A percentile compares a stretch with the other conserved stretches of the same genome.
Conservation (phyloP, 2,797 vertebrate species). For the Pipistrellus nathusii region DNA sequence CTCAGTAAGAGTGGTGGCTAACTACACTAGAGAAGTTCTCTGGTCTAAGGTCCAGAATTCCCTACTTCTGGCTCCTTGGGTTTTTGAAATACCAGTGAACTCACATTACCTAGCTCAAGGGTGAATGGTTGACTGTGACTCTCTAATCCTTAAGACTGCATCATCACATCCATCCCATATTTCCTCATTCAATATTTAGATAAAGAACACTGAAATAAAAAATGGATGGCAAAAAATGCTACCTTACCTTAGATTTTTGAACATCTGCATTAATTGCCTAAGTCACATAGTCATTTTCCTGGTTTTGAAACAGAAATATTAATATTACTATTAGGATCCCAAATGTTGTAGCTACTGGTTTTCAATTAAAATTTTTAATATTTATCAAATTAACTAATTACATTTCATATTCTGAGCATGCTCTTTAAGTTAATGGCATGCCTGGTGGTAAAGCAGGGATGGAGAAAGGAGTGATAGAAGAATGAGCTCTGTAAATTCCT, state of each 20-base stretch:
- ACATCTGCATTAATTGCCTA: slow-evolving; percentile 36
- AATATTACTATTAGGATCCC: slow-evolving; percentile 26
- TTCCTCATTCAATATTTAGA: slow-evolving; percentile 36
- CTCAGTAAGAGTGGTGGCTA: background rate
- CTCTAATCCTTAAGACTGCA: slow-evolving; percentile 34
- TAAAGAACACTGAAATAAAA: slow-evolving; percentile 17
- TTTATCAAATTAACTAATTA: slow-evolving; percentile 49
- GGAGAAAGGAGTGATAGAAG: slow-evolving; percentile 45
- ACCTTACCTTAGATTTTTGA: slow-evolving; percentile 15
- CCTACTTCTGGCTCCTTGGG: background rate
- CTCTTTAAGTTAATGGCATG: slow-evolving; percentile 54
- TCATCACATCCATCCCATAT: slow-evolving; percentile 14
- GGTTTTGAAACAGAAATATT: slow-evolving; percentile 65
- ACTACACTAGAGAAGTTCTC: background rate
- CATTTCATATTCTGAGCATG: slow-evolving; percentile 20
- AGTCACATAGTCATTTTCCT: background rate
- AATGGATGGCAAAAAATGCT: background rate
- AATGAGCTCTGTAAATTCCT: slow-evolving; percentile 9
- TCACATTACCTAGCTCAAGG: slow-evolving; percentile 15
- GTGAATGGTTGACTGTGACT: background rate
- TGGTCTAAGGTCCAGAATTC: background rate
- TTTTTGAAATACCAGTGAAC: slow-evolving; percentile 39
- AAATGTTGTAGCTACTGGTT: slow-evolving; percentile 22
- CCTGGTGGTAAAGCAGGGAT: background rate
- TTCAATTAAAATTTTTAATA: slow-evolving; percentile 53